Conservation (phyloP, 1,140 invertebrate genomes). For the Drosophila sproati region DNA sequence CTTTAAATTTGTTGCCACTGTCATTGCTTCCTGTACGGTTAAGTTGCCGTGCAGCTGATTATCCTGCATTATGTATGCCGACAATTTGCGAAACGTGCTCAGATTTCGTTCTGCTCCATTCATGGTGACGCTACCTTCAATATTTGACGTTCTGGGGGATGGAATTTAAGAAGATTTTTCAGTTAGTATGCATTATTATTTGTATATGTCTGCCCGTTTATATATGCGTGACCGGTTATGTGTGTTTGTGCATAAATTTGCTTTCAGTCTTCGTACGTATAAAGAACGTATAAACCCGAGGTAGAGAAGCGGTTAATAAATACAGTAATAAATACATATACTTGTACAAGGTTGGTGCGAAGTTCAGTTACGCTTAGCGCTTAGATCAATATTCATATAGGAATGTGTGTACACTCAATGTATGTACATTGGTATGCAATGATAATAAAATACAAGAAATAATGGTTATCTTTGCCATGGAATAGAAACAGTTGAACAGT, state of each 20-base stretch:
- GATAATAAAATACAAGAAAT: conserved; percentile 29
- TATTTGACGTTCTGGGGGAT: conserved; percentile 89
- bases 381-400: conserved; percentile 25
- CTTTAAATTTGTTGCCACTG: conserved; percentile 95
- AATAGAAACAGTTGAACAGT: no score
- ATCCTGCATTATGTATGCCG: conserved; percentile 99
- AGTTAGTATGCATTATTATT: no score
- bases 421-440: conserved; percentile 5
- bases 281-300: background rate
- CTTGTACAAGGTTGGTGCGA: conserved; percentile 38
- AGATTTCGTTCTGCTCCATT: conserved; percentile 95
- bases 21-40: conserved; percentile 97
- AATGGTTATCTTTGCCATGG: no score
- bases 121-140: conserved; percentile 92
- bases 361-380: conserved; percentile 41
- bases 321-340: background rate
- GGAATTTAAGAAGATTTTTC: background rate
- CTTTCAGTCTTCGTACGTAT: background rate
- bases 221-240: no score
- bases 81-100: conserved; percentile 95
- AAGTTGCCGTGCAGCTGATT: conserved; percentile 97
- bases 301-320: background rate
- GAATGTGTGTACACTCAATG: background rate
- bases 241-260: no score
- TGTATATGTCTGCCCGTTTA: no score